phyloP scores from a whole-genome alignment of 2,797 vertebrate genomes.

The Synaphobranchus kaupii region DNA sequence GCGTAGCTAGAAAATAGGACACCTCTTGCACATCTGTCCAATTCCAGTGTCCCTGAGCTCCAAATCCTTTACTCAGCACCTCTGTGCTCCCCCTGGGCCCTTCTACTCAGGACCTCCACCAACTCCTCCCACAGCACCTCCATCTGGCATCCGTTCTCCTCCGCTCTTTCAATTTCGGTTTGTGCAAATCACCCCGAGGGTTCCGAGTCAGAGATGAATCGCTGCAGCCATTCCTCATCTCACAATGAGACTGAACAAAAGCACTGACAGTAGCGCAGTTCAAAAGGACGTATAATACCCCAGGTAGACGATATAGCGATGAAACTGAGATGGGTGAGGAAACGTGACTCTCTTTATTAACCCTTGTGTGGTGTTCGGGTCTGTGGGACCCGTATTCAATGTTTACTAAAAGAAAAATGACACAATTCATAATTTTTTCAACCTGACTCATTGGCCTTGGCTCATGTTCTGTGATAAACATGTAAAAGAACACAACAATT shows the following conservation, averaged over 20 bases:
- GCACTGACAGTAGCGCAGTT: neutral
- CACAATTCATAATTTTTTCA: too few species aligned
- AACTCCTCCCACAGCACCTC: neutral
- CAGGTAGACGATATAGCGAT: neutral
- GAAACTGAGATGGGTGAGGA: neutral
- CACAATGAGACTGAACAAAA: neutral
- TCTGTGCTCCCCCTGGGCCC: neutral
- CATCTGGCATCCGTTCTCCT: neutral
- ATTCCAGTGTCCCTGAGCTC: neutral
- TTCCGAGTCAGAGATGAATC: neutral
- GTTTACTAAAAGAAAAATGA: too few species aligned
- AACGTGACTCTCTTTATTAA: neutral
- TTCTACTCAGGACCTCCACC: neutral
- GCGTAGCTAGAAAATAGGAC: neutral
- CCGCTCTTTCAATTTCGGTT: neutral
- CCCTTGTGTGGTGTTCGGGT: too few species aligned
- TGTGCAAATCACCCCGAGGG: neutral
- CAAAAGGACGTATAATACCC: neutral
- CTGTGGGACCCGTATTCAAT: too few species aligned
- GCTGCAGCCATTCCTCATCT: neutral
- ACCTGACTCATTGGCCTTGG: too few species aligned
- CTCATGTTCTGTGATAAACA: too few species aligned
- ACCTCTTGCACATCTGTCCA: neutral
- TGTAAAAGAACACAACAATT: too few species aligned
- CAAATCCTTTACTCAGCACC: neutral